Evolutionary conservation across 2,113 vertebrate genomes (phyloP), one percentile per base, ranked within the genome.

Genomic region (Dasyprocta punctata): DNA sequence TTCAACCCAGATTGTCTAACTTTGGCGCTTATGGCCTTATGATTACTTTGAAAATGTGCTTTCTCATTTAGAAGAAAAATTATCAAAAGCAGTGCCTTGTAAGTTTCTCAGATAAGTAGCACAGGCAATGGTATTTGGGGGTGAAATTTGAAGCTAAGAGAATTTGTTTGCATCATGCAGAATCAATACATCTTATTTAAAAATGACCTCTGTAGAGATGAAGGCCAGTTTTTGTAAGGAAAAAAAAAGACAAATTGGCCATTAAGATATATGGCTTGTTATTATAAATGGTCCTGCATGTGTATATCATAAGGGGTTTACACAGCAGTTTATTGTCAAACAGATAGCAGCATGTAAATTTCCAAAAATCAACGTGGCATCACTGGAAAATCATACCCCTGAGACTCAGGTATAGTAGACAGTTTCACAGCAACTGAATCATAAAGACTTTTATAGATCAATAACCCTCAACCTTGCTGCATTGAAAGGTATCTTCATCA

Each of bases 401-500:
- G 96, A 94, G 97, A 65, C 85, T 56, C 8, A 16, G 61, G 28
- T 58, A 87, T 77, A 88, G 83, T 93, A 95, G 81, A 86, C 58
- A 96, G 69, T 91, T 89, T 75, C 81, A 97, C n/a, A 95, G 84
- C 89, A 95, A 92, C 93, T 97, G 95, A 96, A 95, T 95, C 83
- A 95, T 97, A 97, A 97, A 95, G 89, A 86, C 86, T 89, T 97
- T 96, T 97, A 96, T 97, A 96, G 97, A 98, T 97, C 95, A 98
- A 98, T 96, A 98, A 95, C 81, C 92, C 77, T 93, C 96, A 95
- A 49, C 92, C 84, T 95, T 84, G 87, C 75, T 92, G 71, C 87
- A 94, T 95, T 81, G 85, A 94, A 95, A 95, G 88, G 41, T 84
- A 90, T 97, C 93, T 97, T 97, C 90, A 92, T 96, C 85, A 97